phyloP scores from a whole-genome alignment of 2,888 invertebrate genomes.

The Oeneis ivallda region DNA sequence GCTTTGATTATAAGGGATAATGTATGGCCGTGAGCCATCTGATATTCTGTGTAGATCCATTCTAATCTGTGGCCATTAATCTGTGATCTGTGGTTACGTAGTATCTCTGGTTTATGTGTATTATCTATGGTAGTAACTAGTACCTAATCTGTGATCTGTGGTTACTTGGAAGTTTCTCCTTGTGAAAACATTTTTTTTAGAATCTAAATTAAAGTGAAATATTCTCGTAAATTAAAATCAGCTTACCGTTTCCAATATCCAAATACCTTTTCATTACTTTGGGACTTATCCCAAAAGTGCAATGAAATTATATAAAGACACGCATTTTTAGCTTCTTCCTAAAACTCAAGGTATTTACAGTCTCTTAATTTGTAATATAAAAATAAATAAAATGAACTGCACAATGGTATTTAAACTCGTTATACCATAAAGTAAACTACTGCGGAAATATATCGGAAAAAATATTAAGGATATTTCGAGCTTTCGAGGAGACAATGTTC shows the following conservation, averaged over 20 bases:
- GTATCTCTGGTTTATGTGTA: too few relatives aligned
- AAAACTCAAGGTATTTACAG: background rate
- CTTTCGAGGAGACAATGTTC: constrained; percentile 51
- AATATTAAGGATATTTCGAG: background rate
- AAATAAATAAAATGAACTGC: background rate
- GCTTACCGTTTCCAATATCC: background rate
- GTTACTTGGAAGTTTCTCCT: too few relatives aligned
- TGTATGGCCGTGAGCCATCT: too few relatives aligned
- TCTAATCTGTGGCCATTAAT: too few relatives aligned
- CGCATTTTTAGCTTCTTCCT: background rate
- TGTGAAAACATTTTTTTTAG: too few relatives aligned
- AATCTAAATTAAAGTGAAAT: background rate
- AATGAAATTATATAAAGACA: background rate
- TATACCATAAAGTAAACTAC: background rate
- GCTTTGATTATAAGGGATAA: too few relatives aligned
- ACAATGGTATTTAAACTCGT: background rate
- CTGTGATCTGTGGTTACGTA: too few relatives aligned
- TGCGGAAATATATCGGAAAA: background rate
- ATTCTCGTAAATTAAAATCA: background rate
- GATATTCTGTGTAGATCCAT: too few relatives aligned
- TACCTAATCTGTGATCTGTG: too few relatives aligned
- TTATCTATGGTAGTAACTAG: too few relatives aligned
- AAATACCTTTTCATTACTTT: background rate
- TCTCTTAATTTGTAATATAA: background rate
- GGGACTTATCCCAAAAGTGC: background rate